Base-by-base conservation (phyloP, 2,797 vertebrate genomes). In the Pipistrellus pipistrellus region DNA sequence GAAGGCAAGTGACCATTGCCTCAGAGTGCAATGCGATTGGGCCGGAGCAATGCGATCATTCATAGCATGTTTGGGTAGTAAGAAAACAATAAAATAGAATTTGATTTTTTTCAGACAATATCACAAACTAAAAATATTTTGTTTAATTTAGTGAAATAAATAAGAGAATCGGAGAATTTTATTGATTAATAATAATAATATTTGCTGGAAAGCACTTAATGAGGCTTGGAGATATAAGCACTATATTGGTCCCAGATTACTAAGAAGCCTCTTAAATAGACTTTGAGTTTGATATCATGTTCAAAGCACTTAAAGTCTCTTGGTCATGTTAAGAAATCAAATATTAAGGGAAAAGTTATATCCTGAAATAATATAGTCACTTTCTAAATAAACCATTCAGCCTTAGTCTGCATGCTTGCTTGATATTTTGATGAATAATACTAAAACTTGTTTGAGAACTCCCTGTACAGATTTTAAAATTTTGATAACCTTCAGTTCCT, bases 201-300 rank as follows among this genome's bases (percentile, higher is more conserved):
- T 82, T 78, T 88, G 77, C 64, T 97, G 85, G 97, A 96, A 94
- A 92, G 68, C 94, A 64, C 38, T 85, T 93, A 90, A 27, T 18
- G 53, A 93, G 73, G 15, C 35, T 81, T 6, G 7, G 76, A 27
- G 91, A 97, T 95, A 44, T 57, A 82, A 75, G 87, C 51, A 48
- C 32, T 66, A 82, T 55, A 69, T 53, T 30, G 51, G 44, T 91
- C 93, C 84, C 88, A 94, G 78, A 53, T 25, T 38, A 73, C n/a
- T 83, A 64, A 96, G 94, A 97, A 97, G 85, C 4, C 59, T 92
- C 59, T 97, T 95, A 78, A 90, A 88, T 27, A 92, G 93, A 93
- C 91, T 59, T 2, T 35, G 77, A 96, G 38, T n/a, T 95, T 97
- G 95, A 64, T 66, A 17, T 94, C 89, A 94, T 85, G 71, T 30